Evolutionary conservation across 1,140 invertebrate genomes (phyloP), one percentile per base, ranked within the genome.

Genomic region (Lepidotrigona ventralis): DNA sequence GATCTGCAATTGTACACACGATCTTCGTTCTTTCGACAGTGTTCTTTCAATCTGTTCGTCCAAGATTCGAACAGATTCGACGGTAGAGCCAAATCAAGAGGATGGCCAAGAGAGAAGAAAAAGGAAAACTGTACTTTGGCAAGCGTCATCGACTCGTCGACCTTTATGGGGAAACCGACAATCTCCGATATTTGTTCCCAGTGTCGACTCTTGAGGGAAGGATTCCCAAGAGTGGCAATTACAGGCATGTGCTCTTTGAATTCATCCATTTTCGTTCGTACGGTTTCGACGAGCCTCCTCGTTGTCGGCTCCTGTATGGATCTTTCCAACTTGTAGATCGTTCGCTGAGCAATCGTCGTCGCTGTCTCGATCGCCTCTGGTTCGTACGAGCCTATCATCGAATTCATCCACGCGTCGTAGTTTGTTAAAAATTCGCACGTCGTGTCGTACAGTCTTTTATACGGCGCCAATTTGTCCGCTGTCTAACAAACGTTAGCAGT

Each of bases 101-200:
- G n/a, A n/a, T n/a, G n/a, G n/a, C n/a, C n/a, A n/a, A n/a, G n/a
- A n/a, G n/a, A n/a, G n/a, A n/a, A n/a, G n/a, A n/a, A n/a, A n/a
- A n/a, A n/a, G n/a, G n/a, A n/a, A n/a, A n/a, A n/a, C n/a, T n/a
- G n/a, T n/a, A 93, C 93, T 94, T 98, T 98, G 39, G 96, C 96
- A 9, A 99, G 94, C 2, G 98, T 98, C 81, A 98, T 95, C 26
- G 97, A 96, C 11, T 97, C 96, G 85, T 98, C 97, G 11, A 98
- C 96, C 89, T 96, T 96, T 39, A 99, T 97, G 1, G 98, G 97
- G 93, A 98, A 99, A 0, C 98, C 98, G 87, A 99, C 97, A 81
- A 99, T 98, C 89, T 99, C 98, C 0, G 98, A 99, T 19, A 99
- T 97, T 93, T 98, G 97, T 90, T 99, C 98, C 99, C 99, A 99